Percentiles rank a stretch among this genome's conserved stretches.
phyloP scores from a whole-genome alignment of 2,113 vertebrate species.

The Aegithalos caudatus region DNA sequence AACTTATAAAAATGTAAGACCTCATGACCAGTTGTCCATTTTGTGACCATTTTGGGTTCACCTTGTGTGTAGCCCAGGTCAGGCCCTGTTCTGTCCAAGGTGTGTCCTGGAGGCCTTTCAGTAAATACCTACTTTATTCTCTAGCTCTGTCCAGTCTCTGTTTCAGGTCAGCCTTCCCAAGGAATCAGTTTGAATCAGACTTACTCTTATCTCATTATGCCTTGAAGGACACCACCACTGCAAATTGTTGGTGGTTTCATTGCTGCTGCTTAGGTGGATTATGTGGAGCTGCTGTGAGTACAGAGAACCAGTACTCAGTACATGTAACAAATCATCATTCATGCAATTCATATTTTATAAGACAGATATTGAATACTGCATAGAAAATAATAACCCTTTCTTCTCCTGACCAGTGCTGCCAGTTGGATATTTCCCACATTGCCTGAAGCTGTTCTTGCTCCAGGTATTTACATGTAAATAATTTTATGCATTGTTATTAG shows the following conservation, averaged over 20 bases:
- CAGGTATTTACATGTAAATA: slow-evolving; percentile 8
- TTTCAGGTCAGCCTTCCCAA: background rate
- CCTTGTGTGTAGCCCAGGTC: background rate
- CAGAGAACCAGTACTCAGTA: background rate
- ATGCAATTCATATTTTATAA: background rate
- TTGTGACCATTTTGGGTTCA: background rate
- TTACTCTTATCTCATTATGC: background rate
- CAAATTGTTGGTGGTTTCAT: background rate
- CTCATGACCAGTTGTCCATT: accelerated
- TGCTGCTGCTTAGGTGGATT: background rate
- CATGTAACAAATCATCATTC: background rate
- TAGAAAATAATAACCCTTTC: background rate
- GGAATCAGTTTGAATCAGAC: background rate
- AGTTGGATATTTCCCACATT: accelerated
- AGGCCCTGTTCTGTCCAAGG: background rate
- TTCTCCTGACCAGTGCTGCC: background rate
- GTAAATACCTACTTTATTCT: background rate
- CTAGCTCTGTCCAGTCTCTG: background rate
- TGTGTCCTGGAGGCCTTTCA: background rate
- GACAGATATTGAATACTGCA: background rate
- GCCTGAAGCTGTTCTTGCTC: slow-evolving; percentile 4
- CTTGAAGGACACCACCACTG: background rate
- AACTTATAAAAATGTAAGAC: background rate
- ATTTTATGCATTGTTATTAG: background rate
- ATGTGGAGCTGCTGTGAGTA: background rate